phyloP scores from a whole-genome alignment of 2,797 vertebrate species.

The Scomberomorus guttatus region DNA sequence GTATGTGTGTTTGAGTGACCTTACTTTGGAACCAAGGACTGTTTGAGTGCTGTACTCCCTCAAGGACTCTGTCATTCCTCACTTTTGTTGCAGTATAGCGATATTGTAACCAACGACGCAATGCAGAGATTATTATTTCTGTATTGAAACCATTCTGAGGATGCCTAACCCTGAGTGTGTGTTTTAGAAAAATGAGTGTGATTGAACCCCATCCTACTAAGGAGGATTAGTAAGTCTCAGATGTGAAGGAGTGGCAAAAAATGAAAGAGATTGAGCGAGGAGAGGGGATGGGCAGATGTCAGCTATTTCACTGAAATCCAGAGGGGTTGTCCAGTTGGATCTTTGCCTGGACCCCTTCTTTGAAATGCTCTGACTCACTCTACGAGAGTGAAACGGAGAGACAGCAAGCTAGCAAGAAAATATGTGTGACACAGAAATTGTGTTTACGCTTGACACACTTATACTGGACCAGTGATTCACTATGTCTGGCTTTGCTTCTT shows the following conservation, averaged over 20 bases:
- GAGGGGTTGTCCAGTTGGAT: constrained; percentile 75
- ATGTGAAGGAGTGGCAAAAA: constrained; percentile 59
- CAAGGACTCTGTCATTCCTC: constrained; percentile 47
- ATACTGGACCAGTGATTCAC: constrained; percentile 33
- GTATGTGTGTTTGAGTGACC: constrained; percentile 49
- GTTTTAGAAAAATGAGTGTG: constrained; percentile 44
- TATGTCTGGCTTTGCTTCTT: constrained; percentile 16
- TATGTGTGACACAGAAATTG: constrained; percentile 44
- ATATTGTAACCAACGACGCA: constrained; percentile 45
- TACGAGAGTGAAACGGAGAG: constrained; percentile 30
- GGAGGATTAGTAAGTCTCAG: constrained; percentile 61
- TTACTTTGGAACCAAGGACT: constrained; percentile 64
- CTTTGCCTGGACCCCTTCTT: constrained; percentile 70
- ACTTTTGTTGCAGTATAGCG: constrained; percentile 22
- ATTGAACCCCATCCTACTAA: constrained; percentile 45
- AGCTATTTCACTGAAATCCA: constrained; percentile 78
- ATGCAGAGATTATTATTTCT: constrained; percentile 51
- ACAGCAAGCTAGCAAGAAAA: constrained; percentile 20
- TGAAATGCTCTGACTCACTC: constrained; percentile 69
- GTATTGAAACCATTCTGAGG: constrained; percentile 16
- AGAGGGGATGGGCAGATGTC: constrained; percentile 80
- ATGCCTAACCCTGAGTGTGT: constrained; percentile 24
- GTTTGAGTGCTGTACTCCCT: constrained; percentile 50
- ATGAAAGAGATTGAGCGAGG: constrained; percentile 49
- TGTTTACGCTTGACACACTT: constrained; percentile 54